A percentile compares a stretch with the other conserved stretches of the same genome.
Conservation (phyloP, 2,888 invertebrate genomes). For the Azorinus chamasolen region DNA sequence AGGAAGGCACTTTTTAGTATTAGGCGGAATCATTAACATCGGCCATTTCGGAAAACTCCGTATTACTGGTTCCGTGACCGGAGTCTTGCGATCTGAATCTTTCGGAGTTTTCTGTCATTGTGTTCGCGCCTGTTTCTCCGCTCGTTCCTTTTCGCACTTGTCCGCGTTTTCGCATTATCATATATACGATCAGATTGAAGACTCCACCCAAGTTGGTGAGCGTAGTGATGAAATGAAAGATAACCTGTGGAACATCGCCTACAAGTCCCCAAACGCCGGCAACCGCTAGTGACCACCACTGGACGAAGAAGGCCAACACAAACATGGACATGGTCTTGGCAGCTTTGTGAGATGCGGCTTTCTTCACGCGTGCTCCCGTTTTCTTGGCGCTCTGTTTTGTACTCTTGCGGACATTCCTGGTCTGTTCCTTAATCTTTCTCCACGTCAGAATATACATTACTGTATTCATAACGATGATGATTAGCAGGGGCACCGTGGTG, state of each 20-base stretch:
- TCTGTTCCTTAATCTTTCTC: slow-evolving; percentile 55
- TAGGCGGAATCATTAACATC: too few relatives aligned
- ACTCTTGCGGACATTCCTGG: slow-evolving; percentile 12
- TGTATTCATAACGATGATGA: slow-evolving; percentile 54
- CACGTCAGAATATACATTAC: slow-evolving; percentile 64
- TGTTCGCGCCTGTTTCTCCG: too few relatives aligned
- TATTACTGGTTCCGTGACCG: too few relatives aligned
- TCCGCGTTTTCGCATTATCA: slow-evolving; percentile 45
- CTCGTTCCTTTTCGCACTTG: too few relatives aligned
- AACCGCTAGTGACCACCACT: slow-evolving; percentile 64
- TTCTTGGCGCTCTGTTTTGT: slow-evolving; percentile 32
- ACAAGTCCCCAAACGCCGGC: slow-evolving; percentile 55
- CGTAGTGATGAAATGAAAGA: slow-evolving; percentile 61
- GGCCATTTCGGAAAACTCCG: too few relatives aligned
- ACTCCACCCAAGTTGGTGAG: slow-evolving; percentile 61
- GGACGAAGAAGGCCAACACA: slow-evolving; percentile 60
- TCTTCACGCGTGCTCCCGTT: slow-evolving; percentile 27
- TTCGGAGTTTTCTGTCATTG: too few relatives aligned
- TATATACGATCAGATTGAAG: slow-evolving; percentile 51
- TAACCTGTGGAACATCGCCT: slow-evolving; percentile 45
- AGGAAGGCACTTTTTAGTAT: too few relatives aligned
- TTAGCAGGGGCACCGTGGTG: slow-evolving; percentile 56
- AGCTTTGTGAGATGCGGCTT: slow-evolving; percentile 34
- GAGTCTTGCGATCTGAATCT: too few relatives aligned
- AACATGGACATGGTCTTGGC: slow-evolving; percentile 63